Evolutionary conservation across 2,113 vertebrate species (phyloP), one percentile per base, ranked within the genome.

Genomic region (Gymnocephalus cernua): DNA sequence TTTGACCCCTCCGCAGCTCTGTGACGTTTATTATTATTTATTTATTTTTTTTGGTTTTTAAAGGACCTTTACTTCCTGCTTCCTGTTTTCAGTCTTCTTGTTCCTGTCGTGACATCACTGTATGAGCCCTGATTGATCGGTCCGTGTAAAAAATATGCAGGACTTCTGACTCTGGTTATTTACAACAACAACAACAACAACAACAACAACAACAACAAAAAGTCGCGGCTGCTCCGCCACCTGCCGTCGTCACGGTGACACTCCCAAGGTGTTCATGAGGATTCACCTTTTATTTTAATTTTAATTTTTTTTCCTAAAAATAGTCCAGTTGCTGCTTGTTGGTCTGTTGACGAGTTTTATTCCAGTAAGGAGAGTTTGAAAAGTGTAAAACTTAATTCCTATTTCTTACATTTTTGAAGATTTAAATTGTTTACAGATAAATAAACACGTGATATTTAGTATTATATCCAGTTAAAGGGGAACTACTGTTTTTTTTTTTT

Each of bases 131-230:
- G 91, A 88, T 84, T 86, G 68, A 64, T 80, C 68, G 11, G 32
- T 87, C 66, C 59, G 5, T 87, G 83, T 76, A 87, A 90, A 92
- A 90, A 89, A 68, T 86, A 90, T 79, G 88, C 79, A 68, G 67
- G 68, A 81, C 64, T 77, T 81, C 51, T 63, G 41, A 79, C 64
- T 85, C 63, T 74, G 71, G 38, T 88, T 88, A 91, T 92, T 88
- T 89, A 93, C 88, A 92, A 57, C 18, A 69, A 38, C 35, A 3
- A 29, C 32, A 35, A 35, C 32, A 4, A 35, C 6, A 35, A 35
- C 32, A 4, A 93, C 86, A 92, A 57, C 15, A 69, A 32, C 29
- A 9, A 38, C 10, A 11, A 41, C 32, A 10, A 41, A 41, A 41
- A 41, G 64, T 19, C 84, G 88, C 88, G 83, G 93, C 92, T 80